These are phyloP conservation scores for Xyrauchen texanus DNA, from an alignment of 2,113 vertebrate genomes.

Conservation along the genomic window DNA sequence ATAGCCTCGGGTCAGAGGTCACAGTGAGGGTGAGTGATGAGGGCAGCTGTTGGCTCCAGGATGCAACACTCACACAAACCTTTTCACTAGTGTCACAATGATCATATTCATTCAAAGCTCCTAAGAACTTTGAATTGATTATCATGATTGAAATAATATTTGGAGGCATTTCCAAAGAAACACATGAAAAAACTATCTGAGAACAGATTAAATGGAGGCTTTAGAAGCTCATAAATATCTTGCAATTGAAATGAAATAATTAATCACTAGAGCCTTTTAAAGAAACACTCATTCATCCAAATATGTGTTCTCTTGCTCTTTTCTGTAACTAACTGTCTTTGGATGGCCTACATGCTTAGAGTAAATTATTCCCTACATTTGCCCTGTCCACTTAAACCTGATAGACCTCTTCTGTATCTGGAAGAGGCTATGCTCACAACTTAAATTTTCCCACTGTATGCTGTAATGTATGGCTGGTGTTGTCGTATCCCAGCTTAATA, in stretches of 20 bases:
- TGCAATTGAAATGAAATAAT: conserved; percentile 8
- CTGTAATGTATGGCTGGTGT: too few relatives aligned
- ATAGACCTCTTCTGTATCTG: conserved; percentile 15
- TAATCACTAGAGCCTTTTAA: neutral
- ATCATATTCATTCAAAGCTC: neutral
- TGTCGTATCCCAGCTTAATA: too few relatives aligned
- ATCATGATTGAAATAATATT: neutral
- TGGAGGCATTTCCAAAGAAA: neutral
- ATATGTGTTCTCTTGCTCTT: conserved; percentile 3
- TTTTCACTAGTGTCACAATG: neutral
- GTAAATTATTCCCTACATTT: conserved; percentile 32
- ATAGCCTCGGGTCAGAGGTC: conserved; percentile 70
- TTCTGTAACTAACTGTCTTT: conserved; percentile 12
- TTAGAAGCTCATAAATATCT: conserved; percentile 16
- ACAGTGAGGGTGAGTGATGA: conserved; percentile 73
- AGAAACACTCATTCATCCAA: neutral
- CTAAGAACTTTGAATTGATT: conserved; percentile 41
- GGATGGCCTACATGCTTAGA: conserved; percentile 17
- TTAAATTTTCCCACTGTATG: neutral
- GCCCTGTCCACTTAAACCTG: conserved; percentile 11
- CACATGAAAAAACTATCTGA: neutral
- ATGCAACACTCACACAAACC: conserved; percentile 39
- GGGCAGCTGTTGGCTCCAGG: conserved; percentile 68
- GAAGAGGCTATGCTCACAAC: too few relatives aligned
- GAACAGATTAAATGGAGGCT: neutral